Percentiles rank a stretch among this genome's conserved stretches.
phyloP scores from a whole-genome alignment of 2,113 vertebrate species.

The Myotis yumanensis region DNA sequence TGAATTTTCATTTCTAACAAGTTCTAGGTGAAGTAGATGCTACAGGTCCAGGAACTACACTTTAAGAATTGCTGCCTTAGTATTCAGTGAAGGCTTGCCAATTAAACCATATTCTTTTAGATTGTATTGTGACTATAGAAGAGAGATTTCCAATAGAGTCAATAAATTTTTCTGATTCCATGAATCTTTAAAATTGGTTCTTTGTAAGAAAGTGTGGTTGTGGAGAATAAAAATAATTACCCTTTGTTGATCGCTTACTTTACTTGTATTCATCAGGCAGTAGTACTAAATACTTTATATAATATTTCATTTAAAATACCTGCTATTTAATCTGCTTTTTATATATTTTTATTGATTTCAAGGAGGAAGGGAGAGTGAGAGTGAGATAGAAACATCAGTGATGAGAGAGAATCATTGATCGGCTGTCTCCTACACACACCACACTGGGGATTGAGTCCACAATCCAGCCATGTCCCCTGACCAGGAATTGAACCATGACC shows the following conservation, averaged over 20 bases:
- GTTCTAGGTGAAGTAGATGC: not conserved
- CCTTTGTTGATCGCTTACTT: not conserved
- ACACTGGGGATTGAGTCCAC: too few species aligned
- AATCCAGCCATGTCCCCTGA: too few species aligned
- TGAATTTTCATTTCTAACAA: not conserved
- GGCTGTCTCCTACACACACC: too few species aligned
- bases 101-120: not conserved
- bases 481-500: too few species aligned
- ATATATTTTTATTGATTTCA: not conserved
- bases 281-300: not conserved
- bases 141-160: not conserved
- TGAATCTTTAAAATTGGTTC: not conserved
- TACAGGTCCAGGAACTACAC: not conserved
- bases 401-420: too few species aligned
- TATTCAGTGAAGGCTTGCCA: not conserved
- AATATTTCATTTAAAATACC: conserved; percentile 13
- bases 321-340: conserved; percentile 13
- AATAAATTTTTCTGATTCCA: not conserved
- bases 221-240: conserved; percentile 1
- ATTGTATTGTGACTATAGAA: not conserved
- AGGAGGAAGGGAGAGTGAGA: too few species aligned
- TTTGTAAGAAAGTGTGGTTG: not conserved
- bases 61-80: not conserved
- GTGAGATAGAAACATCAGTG: too few species aligned
- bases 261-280: not conserved